Evolutionary conservation across 2,888 invertebrate genomes (phyloP), one percentile per base, ranked within the genome.

Genomic region (Callosobruchus maculatus): DNA sequence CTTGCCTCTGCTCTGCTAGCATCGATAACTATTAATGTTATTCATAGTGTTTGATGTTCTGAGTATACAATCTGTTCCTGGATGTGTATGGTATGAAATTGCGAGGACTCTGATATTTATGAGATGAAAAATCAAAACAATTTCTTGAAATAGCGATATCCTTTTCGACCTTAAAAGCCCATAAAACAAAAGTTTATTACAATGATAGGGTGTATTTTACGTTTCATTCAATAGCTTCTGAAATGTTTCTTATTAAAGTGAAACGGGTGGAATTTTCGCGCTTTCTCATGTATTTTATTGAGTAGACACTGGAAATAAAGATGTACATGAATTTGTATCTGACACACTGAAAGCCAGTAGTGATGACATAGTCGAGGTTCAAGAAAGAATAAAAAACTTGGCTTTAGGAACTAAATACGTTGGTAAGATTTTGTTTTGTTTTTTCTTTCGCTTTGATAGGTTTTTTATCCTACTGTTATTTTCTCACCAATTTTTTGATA

Each of bases 381-480:
- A 92, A 83, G 92, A 93, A 84, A 93, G 93, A 83, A 93, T 94
- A 91, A 91, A 92, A 87, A 92, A 92, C 86, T 89, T 94, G 79
- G 92, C 91, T 73, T 86, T 89, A 83, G 88, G 88, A 81, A 86
- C 89, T 78, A 88, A 87, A 82, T 81, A 87, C 73, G 87, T 88
- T 86, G 89, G 90, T 89, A 85, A 90, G 89, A 89, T 69, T 68
- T 71, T 18, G 1, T 30, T 30, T 30, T 30, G 4, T 13, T 49
- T 49, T 49, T 49, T 1, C 4, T 49, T 49, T 49, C 49, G 49
- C 49, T 49, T 49, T 49, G 18, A 49, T 49, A 18, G 49, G 4
- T 26, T 49, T 49, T 13, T 13, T 18, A 49, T 18, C 1, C 49
- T 49, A 49, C 18, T 49, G 49, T 18, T 49, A 49, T 49, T 49